Evolutionary conservation across 1,140 invertebrate species (phyloP), one percentile per base, ranked within the genome.

Genomic region (Metopolophium dirhodum): DNA sequence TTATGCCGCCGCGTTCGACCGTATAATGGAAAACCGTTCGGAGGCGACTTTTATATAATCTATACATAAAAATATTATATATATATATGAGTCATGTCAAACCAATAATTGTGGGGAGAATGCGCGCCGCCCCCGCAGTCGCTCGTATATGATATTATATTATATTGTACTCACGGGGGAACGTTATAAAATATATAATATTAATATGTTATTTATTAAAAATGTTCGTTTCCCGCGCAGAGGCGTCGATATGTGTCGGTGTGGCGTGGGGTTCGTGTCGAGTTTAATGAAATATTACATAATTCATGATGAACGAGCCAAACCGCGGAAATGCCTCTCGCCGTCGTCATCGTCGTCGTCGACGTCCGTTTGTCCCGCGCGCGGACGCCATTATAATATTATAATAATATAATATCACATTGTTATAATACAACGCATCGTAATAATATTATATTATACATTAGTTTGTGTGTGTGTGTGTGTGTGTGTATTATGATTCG

Each of bases 21-120:
- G 90, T 77, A 91, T 91, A 91, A 61, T 91, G 41, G 87, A 89
- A 87, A 85, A 89, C 47, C 87, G 49, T 54, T 89, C 87, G 47
- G n/a, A n/a, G n/a, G n/a, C 47, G 87, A 89, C 87, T 89, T 89
- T 54, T 89, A 26, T 89, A 7, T 37, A 35, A 89, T 54, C 20
- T 37, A 89, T n/a, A 37, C 11, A n/a, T 30, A 45, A 30, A 45
- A 23, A 83, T 23, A 85, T 85, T 23, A 85, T 85, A 47, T 47
- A n/a, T 51, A 89, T 54, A 37, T 23, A 37, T n/a, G 87, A 89
- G 87, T 89, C 87, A 89, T 37, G n/a, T 37, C 49, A n/a, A 54
- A 54, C n/a, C 30, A 26, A 37, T 89, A 54, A 89, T 89, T 49
- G n/a, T 8, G n/a, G n/a, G 22, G 49, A 54, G 9, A 89, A 89